A percentile compares a stretch with the other conserved stretches of the same genome.
Conservation (phyloP, 1,140 invertebrate genomes). For the Bacillus rossius region DNA sequence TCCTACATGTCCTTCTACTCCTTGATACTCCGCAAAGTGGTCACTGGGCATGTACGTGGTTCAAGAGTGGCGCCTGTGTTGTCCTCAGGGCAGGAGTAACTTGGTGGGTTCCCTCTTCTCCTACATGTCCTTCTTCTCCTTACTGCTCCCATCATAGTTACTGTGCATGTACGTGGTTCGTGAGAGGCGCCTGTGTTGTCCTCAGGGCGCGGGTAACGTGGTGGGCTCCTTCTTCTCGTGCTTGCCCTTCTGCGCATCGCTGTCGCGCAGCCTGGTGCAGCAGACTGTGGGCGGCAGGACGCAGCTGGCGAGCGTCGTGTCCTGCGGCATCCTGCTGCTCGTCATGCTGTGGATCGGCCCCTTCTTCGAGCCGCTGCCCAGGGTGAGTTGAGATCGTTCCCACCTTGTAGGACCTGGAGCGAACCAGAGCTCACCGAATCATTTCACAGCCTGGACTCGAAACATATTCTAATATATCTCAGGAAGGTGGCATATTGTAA, state of each 20-base stretch:
- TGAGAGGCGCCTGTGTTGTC: too few relatives aligned
- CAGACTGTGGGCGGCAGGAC: slow-evolving; percentile 75
- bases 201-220: slow-evolving; percentile 68
- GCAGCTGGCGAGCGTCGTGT: slow-evolving; percentile 69
- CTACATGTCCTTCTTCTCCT: too few relatives aligned
- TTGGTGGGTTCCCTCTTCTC: too few relatives aligned
- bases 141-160: too few relatives aligned
- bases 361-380: slow-evolving; percentile 74
- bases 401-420: background rate
- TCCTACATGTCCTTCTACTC: too few relatives aligned
- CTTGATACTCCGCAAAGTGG: too few relatives aligned
- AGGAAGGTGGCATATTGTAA: too few relatives aligned
- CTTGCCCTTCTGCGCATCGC: slow-evolving; percentile 74
- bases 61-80: too few relatives aligned
- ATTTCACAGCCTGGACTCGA: background rate
- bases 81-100: background rate
- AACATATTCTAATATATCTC: too few relatives aligned
- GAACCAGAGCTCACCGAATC: background rate
- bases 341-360: slow-evolving; percentile 81
- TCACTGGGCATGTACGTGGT: too few relatives aligned
- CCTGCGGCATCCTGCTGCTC: slow-evolving; percentile 59
- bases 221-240: slow-evolving; percentile 81
- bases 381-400: slow-evolving; percentile 45
- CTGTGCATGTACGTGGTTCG: too few relatives aligned
- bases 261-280: slow-evolving; percentile 78